phyloP scores from a whole-genome alignment of 1,140 invertebrate genomes.

The Panagrolaimus sp. region DNA sequence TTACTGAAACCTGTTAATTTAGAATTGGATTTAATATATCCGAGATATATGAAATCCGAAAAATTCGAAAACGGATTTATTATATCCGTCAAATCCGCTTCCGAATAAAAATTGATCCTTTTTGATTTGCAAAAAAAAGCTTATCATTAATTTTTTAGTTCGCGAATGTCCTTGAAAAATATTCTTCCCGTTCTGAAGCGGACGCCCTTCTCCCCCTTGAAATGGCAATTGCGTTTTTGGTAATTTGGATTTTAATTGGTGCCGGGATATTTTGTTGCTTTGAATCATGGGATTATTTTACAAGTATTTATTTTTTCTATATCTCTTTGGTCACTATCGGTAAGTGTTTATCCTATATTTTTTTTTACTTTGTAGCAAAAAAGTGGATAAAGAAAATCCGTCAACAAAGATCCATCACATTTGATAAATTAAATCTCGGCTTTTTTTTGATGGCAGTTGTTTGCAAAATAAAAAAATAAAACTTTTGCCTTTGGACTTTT shows the following conservation, averaged over 20 bases:
- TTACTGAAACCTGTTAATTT: too few species aligned
- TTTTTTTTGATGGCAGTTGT: too few species aligned
- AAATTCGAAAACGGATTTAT: too few species aligned
- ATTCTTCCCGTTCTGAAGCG: background rate
- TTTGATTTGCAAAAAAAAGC: background rate
- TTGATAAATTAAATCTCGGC: background rate
- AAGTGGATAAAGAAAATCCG: background rate
- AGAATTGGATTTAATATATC: too few species aligned
- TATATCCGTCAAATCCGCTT: too few species aligned
- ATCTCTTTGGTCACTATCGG: constrained; percentile 20
- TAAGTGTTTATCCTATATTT: constrained; percentile 11
- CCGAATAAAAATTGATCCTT: too few species aligned
- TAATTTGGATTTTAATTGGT: constrained; percentile 4
- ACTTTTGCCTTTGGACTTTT: too few species aligned
- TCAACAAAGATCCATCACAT: background rate
- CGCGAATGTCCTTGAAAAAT: background rate
- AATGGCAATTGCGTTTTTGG: background rate
- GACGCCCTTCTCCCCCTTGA: background rate
- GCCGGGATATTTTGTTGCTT: constrained; percentile 12
- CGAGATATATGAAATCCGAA: too few species aligned
- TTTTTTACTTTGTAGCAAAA: constrained; percentile 1
- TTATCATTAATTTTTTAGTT: background rate
- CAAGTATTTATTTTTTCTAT: constrained; percentile 4
- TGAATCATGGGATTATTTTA: background rate
- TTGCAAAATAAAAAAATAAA: too few species aligned